phyloP scores from a whole-genome alignment of 2,888 invertebrate genomes.

The Opisthograptis luteolata region DNA sequence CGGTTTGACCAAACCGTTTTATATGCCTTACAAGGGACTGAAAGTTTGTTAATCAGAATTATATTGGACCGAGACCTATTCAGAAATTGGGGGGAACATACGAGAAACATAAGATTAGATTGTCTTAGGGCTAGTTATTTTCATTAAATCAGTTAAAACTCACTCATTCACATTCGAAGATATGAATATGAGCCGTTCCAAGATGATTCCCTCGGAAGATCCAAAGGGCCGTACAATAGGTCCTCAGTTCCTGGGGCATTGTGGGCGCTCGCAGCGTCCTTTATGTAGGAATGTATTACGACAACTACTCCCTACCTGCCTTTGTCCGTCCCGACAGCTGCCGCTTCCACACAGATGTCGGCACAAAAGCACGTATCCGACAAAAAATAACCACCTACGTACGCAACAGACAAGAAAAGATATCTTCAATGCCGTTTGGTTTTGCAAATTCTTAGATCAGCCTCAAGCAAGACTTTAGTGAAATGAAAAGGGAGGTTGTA shows the following conservation, averaged over 20 bases:
- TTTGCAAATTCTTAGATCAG: constrained; percentile 11
- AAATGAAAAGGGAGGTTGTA: too few species aligned
- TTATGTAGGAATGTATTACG: constrained; percentile 12
- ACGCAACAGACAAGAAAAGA: constrained; percentile 5
- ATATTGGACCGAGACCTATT: too few species aligned
- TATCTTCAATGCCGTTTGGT: constrained; percentile 4
- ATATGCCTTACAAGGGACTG: too few species aligned
- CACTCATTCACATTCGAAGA: constrained; percentile 5
- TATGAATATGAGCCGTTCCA: neutral
- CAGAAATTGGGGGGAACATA: too few species aligned
- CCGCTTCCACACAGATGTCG: constrained; percentile 10
- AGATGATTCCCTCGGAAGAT: constrained; percentile 11
- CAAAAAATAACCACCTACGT: constrained; percentile 18
- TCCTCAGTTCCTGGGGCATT: constrained; percentile 13
- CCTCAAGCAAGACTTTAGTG: too few species aligned
- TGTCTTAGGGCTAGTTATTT: too few species aligned
- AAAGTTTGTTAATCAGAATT: too few species aligned
- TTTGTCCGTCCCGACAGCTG: constrained; percentile 25
- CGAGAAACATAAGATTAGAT: too few species aligned
- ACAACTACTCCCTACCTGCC: constrained; percentile 19
- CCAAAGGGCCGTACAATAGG: constrained; percentile 11
- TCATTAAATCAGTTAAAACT: neutral
- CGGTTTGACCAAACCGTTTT: too few species aligned
- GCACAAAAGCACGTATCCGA: constrained; percentile 11
- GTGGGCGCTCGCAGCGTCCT: constrained; percentile 10